Conservation (phyloP, 2,888 invertebrate species). For the Tolmerus cingulatus region DNA sequence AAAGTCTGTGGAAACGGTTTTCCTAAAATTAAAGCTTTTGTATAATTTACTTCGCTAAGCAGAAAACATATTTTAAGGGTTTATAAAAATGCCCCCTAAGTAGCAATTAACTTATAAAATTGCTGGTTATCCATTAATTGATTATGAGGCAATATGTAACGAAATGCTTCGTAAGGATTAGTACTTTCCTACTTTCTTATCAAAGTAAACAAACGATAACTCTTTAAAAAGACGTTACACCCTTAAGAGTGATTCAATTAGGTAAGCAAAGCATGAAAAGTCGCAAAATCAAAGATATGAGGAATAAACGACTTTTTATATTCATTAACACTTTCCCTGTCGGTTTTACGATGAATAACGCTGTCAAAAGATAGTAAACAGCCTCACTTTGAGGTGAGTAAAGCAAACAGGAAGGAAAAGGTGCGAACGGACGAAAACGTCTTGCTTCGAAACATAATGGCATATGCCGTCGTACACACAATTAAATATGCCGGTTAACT, state of each 20-base stretch:
- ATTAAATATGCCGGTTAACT: slow-evolving; percentile 19
- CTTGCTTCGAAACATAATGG: not conserved
- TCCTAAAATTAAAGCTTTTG: too few species aligned
- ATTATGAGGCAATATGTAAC: not conserved
- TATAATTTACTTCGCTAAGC: too few species aligned
- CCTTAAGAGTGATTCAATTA: not conserved
- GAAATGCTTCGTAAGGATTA: not conserved
- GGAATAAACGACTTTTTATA: not conserved
- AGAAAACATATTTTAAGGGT: not conserved
- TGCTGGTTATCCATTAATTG: not conserved
- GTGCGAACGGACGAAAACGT: not conserved
- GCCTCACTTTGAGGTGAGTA: not conserved
- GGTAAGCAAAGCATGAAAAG: not conserved
- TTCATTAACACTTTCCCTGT: not conserved
- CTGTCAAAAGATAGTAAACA: not conserved
- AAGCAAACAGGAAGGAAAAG: slow-evolving; percentile 1
- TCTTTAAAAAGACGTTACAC: not conserved
- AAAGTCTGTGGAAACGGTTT: too few species aligned
- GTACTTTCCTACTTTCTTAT: not conserved
- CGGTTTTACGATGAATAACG: not conserved
- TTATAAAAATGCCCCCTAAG: not conserved
- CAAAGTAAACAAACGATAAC: not conserved
- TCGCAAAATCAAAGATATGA: not conserved
- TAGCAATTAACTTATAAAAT: not conserved
- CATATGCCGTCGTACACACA: not conserved